These are phyloP conservation scores for Rhynchotus rufescens DNA, from an alignment of 2,797 vertebrate species.

Conservation along the genomic window DNA sequence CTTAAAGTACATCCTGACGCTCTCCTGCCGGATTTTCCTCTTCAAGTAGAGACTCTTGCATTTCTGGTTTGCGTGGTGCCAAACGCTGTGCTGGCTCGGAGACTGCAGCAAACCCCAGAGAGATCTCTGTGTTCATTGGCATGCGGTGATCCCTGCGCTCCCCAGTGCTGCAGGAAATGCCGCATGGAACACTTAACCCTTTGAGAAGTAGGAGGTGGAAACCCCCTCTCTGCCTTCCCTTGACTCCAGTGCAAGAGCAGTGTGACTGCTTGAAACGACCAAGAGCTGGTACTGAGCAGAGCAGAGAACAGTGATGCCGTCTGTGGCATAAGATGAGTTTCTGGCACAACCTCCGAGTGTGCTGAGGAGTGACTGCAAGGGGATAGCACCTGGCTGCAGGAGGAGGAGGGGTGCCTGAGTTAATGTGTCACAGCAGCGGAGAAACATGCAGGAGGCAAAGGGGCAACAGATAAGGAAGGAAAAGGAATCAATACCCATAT, in stretches of 20 bases:
- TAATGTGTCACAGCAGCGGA: neutral
- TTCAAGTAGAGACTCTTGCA: neutral
- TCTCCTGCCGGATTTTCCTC: neutral
- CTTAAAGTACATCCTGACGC: neutral
- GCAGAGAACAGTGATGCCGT: neutral
- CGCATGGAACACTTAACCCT: neutral
- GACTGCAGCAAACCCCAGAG: neutral
- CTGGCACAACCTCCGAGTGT: neutral
- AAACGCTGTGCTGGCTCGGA: neutral
- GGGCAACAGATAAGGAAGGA: neutral
- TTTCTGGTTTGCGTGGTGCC: neutral
- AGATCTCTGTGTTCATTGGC: neutral
- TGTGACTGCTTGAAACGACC: neutral
- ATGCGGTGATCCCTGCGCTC: neutral
- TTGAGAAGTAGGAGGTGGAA: neutral
- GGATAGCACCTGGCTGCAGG: neutral
- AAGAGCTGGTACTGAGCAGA: neutral
- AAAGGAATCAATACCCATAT: neutral
- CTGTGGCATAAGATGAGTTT: neutral
- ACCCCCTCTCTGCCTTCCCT: neutral
- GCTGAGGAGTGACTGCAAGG: neutral
- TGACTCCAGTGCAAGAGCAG: neutral
- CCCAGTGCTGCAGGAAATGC: neutral
- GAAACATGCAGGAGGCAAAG: neutral
- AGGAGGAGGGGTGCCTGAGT: rapidly evolving